These are phyloP conservation scores for Alca torda DNA, from an alignment of 2,797 vertebrate genomes.

Conservation along the genomic window DNA sequence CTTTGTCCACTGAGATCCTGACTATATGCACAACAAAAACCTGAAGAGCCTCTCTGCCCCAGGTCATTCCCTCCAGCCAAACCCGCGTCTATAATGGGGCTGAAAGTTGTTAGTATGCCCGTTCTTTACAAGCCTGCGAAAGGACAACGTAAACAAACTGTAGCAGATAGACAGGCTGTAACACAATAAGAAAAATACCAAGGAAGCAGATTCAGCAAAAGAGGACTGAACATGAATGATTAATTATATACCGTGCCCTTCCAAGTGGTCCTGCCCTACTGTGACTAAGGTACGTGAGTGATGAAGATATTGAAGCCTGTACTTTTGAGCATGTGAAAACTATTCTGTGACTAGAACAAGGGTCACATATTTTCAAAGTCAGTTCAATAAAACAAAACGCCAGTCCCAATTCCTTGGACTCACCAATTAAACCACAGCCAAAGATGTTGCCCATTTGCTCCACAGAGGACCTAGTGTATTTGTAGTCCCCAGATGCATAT, in stretches of 20 bases:
- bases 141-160: neutral
- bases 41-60: neutral
- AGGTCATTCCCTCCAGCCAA: neutral
- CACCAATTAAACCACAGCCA: neutral
- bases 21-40: neutral
- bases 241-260: neutral
- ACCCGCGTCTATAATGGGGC: neutral
- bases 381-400: neutral
- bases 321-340: neutral
- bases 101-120: neutral
- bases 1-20: neutral
- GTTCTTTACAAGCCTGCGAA: neutral
- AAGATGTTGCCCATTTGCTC: neutral
- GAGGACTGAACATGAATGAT: neutral
- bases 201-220: neutral
- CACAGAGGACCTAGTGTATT: slow-evolving; percentile 10
- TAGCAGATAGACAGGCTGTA: neutral
- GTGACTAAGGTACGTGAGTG: neutral
- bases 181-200: neutral
- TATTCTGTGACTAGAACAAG: neutral
- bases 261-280: neutral
- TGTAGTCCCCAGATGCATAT: neutral
- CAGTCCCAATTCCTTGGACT: neutral
- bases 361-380: slow-evolving; percentile 5
- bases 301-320: neutral